Percentiles rank a stretch among this genome's conserved stretches.
These are phyloP conservation scores for Campaea margaritaria DNA, from an alignment of 2,888 invertebrate species.

Conservation along the genomic window DNA sequence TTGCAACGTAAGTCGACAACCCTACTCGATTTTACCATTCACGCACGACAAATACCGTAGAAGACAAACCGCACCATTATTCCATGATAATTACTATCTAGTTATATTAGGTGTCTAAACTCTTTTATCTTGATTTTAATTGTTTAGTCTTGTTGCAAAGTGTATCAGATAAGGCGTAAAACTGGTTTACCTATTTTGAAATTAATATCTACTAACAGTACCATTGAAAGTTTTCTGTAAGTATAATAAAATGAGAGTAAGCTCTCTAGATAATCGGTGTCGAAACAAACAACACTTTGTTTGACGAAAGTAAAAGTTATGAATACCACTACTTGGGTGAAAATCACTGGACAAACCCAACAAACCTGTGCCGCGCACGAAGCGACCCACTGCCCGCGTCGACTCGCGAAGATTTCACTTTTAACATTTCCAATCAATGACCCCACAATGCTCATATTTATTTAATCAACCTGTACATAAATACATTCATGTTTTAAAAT, in stretches of 20 bases:
- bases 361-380: constrained; percentile 70
- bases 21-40: constrained; percentile 20
- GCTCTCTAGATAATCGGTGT: constrained; percentile 40
- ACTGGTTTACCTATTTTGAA: neutral
- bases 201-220: neutral
- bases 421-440: constrained; percentile 67
- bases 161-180: neutral
- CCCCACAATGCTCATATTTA: constrained; percentile 47
- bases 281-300: constrained; percentile 52
- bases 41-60: constrained; percentile 20
- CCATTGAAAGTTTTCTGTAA: neutral
- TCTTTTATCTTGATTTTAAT: neutral
- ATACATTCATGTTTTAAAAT: constrained; percentile 18
- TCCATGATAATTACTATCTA: constrained; percentile 19
- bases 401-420: constrained; percentile 79
- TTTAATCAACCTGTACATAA: constrained; percentile 30
- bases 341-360: constrained; percentile 76
- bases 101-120: too few relatives aligned
- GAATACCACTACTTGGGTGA: constrained; percentile 65
- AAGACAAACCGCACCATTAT: constrained; percentile 17
- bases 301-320: constrained; percentile 79
- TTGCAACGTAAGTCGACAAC: constrained; percentile 24
- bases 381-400: constrained; percentile 73
- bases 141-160: neutral
- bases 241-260: constrained; percentile 2